Conservation (phyloP, 2,888 invertebrate species). For the Cantharis rufa region DNA sequence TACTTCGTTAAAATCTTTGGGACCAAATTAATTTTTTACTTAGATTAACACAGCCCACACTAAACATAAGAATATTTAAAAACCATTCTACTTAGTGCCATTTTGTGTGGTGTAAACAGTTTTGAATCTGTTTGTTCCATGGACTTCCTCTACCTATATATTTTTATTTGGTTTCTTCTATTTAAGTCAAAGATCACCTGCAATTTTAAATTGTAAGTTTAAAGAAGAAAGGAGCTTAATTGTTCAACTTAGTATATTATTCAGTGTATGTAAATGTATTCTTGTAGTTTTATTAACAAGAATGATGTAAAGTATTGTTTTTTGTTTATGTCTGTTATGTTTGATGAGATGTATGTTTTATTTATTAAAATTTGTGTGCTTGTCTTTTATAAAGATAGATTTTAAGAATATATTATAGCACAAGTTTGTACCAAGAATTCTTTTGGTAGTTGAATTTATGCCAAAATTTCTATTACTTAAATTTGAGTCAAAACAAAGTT, state of each 20-base stretch:
- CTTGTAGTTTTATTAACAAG: slow-evolving; percentile 21
- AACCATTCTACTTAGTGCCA: neutral
- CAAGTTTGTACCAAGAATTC: neutral
- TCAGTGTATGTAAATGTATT: slow-evolving; percentile 22
- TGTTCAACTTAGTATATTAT: slow-evolving; percentile 1
- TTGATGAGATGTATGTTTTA: slow-evolving; percentile 25
- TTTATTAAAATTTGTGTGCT: slow-evolving; percentile 27
- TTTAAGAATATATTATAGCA: slow-evolving; percentile 12
- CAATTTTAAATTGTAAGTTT: neutral
- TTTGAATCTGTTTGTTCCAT: neutral
- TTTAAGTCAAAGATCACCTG: neutral
- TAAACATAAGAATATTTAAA: neutral
- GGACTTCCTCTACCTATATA: neutral
- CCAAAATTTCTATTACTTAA: neutral
- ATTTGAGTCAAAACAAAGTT: slow-evolving; percentile 2
- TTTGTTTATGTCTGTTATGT: slow-evolving; percentile 19
- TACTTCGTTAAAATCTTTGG: neutral
- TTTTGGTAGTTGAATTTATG: slow-evolving; percentile 5
- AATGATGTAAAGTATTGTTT: slow-evolving; percentile 30
- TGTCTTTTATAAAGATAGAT: slow-evolving; percentile 14
- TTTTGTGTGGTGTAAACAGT: neutral
- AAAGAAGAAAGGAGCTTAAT: neutral
- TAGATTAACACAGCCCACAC: neutral
- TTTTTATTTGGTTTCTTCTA: neutral
- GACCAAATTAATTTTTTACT: neutral